Evolutionary conservation across 2,888 invertebrate genomes (phyloP), one percentile per base, ranked within the genome.

Genomic region (Acanthopleura granulata): DNA sequence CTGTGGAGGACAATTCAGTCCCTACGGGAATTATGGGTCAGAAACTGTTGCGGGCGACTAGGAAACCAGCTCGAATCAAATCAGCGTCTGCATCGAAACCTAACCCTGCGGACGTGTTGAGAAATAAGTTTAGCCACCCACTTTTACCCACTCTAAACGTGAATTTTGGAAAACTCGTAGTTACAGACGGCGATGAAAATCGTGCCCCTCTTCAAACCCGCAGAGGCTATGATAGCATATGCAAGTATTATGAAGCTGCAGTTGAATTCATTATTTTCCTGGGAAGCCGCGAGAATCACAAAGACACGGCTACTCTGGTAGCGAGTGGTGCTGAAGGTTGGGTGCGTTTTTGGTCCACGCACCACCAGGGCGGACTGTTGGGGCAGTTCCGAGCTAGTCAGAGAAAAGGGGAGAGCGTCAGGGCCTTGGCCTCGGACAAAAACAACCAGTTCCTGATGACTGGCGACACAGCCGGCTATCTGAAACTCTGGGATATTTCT

Each of bases 311-410:
- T 15, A 94, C 94, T 0, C 90, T 96, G 16, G 89, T 95, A 73
- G 92, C 95, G 0, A 92, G 94, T 0, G 90, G 96, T 78, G 94
- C 95, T 86, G 95, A 94, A 80, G 96, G 96, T 0, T 91, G 92
- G 76, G 92, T 91, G 11, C 95, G 96, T 91, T 93, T 94, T 29
- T 96, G 96, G 94, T 95, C 95, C 25, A 94, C 95, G 89, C 95
- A 95, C 89, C 92, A 94, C 61, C 93, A 92, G 16, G 95, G 95
- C 16, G 94, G 95, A 12, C 94, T 93, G 89, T 91, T 95, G 75
- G 93, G 93, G 50, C 92, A 94, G 40, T 96, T 95, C 90, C 92
- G 91, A 62, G 94, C 93, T 4, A 93, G 94, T 62, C 95, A 95
- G 89, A 92, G 92, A 49, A 91, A 92, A 0, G 86, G 94, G 85